These are phyloP conservation scores for Chrysaora quinquecirrha DNA, from an alignment of 30 jellyfish, hydroid and myxozoan species.

Conservation along the genomic window DNA sequence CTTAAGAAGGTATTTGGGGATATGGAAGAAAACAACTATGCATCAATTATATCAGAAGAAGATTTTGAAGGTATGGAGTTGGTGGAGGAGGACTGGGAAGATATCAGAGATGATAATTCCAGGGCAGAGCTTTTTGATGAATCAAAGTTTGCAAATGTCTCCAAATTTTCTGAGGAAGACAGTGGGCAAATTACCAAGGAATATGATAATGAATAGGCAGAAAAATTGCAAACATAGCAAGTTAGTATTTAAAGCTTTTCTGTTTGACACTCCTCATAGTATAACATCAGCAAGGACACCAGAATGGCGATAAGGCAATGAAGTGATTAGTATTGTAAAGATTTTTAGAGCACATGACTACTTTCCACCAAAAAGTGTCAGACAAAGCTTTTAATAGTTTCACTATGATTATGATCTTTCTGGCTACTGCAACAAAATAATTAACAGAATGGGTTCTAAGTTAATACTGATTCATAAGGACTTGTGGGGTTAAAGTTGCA, in stretches of 20 bases:
- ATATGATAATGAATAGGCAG: not conserved
- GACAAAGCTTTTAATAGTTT: not conserved
- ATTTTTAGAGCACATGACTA: too few species aligned
- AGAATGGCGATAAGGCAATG: constrained; percentile 1
- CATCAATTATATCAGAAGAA: not conserved
- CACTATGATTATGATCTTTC: not conserved
- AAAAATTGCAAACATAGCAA: not conserved
- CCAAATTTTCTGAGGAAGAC: constrained; percentile 2
- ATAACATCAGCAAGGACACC: constrained; percentile 1
- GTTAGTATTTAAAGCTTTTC: not conserved
- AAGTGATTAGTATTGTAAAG: too few species aligned
- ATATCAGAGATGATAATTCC: not conserved
- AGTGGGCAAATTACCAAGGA: not conserved
- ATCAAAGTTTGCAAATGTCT: not conserved
- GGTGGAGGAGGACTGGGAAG: constrained; percentile 8
- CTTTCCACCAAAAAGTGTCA: not conserved
- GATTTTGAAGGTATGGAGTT: not conserved
- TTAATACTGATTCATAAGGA: not conserved
- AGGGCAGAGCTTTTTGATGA: not conserved
- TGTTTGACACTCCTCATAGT: not conserved
- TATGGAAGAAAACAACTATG: not conserved
- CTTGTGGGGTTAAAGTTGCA: constrained; percentile 1
- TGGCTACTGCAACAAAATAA: not conserved
- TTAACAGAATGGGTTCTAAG: not conserved
- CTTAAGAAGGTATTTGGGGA: not conserved